Base-by-base conservation (phyloP, 2,797 vertebrate genomes). In the Rhinogobio ventralis region DNA sequence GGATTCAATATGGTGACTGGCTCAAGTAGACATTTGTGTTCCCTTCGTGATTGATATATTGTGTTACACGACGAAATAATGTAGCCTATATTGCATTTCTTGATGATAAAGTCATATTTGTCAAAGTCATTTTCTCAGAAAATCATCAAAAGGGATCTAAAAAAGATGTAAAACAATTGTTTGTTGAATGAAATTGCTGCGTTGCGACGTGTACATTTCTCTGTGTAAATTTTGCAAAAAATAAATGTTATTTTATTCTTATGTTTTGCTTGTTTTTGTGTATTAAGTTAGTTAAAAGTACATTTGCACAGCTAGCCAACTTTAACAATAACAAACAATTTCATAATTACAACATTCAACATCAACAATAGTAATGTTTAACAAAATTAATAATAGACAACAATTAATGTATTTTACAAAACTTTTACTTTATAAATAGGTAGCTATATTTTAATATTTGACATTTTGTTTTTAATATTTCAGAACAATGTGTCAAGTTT, bases 161-260 rank as follows among this genome's bases (percentile, higher is more conserved):
- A 83, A 77, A 74, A 71, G 55, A 85, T 79, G 83, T 62, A 62
- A 49, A 84, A 67, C 36, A 49, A 79, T 72, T 91, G 93, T 93
- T 93, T 96, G 93, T 93, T 94, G 92, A 92, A 93, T 90, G 88
- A 93, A 94, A 93, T 94, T 93, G 93, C 91, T 92, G 95, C 93
- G 1, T 94, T 95, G 94, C 93, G 94, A 94, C 91, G 93, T 95
- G 95, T 95, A 95, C 91, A 93, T 94, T 96, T 92, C 92, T 90
- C 91, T 93, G 92, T 96, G 96, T 97, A 96, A 95, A 96, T 95
- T 89, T 96, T 96, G 94, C 95, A 97, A 97, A 96, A 97, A 99
- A 99, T 99, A 99, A 99, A 99, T 97, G 97, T 97, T 98, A 98
- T 99, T 99, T 98, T 97, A 96, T 86, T 85, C 81, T 85, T 87